These are phyloP conservation scores for Pipistrellus kuhlii DNA, from an alignment of 2,797 vertebrate genomes.

Conservation along the genomic window DNA sequence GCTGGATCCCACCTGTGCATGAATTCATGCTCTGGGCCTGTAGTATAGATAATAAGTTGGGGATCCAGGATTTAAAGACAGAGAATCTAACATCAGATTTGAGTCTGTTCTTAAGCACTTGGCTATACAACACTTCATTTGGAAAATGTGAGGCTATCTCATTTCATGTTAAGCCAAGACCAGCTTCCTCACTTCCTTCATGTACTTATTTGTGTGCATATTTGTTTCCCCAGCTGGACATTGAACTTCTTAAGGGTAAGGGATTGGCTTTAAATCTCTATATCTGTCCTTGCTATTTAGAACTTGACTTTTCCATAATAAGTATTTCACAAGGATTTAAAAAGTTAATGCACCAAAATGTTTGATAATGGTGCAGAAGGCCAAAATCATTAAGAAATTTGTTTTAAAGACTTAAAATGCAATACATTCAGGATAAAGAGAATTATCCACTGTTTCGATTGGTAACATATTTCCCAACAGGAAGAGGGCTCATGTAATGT, in stretches of 20 bases:
- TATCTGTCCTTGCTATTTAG: background rate
- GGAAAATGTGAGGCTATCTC: background rate
- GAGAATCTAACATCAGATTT: background rate
- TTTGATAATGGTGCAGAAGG: constrained; percentile 21
- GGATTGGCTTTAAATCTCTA: background rate
- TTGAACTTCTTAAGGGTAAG: background rate
- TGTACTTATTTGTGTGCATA: background rate
- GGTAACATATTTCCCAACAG: background rate
- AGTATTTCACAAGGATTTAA: background rate
- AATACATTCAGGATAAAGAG: background rate
- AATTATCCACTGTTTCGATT: background rate
- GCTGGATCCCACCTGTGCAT: too few relatives aligned
- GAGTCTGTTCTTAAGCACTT: background rate
- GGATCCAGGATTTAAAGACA: background rate
- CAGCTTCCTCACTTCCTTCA: background rate
- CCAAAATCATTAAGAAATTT: constrained; percentile 24
- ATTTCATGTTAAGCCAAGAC: background rate
- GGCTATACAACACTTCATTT: background rate
- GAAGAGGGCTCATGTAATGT: background rate
- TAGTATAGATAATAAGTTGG: background rate
- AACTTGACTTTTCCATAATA: background rate
- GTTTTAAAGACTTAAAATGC: background rate
- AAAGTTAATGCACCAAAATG: background rate
- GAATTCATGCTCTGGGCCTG: too few relatives aligned
- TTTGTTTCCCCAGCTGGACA: background rate